Conservation (phyloP, 1,140 invertebrate genomes). For the Pseudomyrmex dendroicus region DNA sequence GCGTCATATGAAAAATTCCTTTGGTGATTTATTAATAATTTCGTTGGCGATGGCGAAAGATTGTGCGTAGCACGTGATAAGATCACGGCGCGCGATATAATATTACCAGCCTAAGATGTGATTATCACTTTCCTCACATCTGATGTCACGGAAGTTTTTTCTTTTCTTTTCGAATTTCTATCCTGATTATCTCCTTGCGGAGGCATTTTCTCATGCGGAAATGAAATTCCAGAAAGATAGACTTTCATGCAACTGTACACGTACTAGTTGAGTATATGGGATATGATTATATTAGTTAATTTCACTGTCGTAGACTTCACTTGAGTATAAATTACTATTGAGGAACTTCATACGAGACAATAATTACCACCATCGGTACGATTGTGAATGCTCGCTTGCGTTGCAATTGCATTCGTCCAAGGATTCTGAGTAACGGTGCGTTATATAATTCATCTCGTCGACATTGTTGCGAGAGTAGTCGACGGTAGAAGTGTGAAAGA, state of each 20-base stretch:
- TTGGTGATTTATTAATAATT: constrained; percentile 5
- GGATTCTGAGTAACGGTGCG: constrained; percentile 38
- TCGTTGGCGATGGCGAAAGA: constrained; percentile 1
- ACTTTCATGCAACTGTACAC: constrained; percentile 4
- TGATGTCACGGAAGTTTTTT: background rate
- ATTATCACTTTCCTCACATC: constrained; percentile 2
- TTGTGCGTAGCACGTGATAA: background rate
- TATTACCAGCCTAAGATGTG: background rate
- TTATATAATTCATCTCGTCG: constrained; percentile 59
- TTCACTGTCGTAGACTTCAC: constrained; percentile 58
- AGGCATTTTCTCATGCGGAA: background rate
- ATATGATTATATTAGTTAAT: constrained; percentile 60
- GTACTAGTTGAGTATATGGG: background rate
- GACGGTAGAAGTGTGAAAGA: constrained; percentile 21
- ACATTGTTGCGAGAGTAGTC: constrained; percentile 49
- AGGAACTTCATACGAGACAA: constrained; percentile 40
- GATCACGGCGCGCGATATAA: background rate
- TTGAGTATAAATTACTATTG: constrained; percentile 63
- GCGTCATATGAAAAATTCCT: background rate
- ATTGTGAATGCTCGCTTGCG: constrained; percentile 33
- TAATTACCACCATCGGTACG: constrained; percentile 61
- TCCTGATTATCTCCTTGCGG: background rate
- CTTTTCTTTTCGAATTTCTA: background rate
- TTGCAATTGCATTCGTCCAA: constrained; percentile 11
- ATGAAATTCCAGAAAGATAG: constrained; percentile 46